Percentiles rank a stretch among this genome's conserved stretches.
Conservation (phyloP, 2,797 vertebrate genomes). For the Enteromius mattozi region DNA sequence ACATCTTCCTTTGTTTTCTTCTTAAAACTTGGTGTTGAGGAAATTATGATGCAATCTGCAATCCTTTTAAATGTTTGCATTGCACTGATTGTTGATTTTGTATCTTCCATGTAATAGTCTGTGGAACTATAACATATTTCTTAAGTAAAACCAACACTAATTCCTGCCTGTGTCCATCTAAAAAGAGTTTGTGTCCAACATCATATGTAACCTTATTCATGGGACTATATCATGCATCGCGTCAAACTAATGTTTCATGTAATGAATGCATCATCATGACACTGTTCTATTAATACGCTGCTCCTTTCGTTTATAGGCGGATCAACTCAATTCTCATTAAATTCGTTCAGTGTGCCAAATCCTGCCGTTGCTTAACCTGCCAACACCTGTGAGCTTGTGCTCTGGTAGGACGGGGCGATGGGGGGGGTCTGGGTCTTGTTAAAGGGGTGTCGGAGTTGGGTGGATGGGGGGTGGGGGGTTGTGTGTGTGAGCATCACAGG, state of each 20-base stretch:
- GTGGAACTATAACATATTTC: not conserved
- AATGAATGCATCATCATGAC: not conserved
- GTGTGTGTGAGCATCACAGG: conserved; percentile 72
- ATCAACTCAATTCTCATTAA: conserved; percentile 41
- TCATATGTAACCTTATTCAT: not conserved
- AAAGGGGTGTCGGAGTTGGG: conserved; percentile 25
- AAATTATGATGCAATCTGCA: not conserved
- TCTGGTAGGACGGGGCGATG: conserved; percentile 50
- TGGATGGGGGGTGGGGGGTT: conserved; percentile 55
- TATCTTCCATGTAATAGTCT: not conserved
- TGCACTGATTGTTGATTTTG: not conserved
- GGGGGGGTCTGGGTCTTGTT: conserved; percentile 2
- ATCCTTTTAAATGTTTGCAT: not conserved
- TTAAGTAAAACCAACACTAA: not conserved
- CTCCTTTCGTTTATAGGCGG: conserved; percentile 20
- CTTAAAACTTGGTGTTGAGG: not conserved
- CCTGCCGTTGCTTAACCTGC: conserved; percentile 12
- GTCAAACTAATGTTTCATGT: conserved; percentile 7
- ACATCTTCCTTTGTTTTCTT: not conserved
- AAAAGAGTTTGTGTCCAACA: not conserved
- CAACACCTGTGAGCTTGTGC: conserved; percentile 19
- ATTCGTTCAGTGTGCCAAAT: conserved; percentile 40
- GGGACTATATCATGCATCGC: not conserved
- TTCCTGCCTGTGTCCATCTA: not conserved
- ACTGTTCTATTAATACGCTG: conserved; percentile 41